These are phyloP conservation scores for Brachionus asplanchnoidis DNA, from an alignment of 1,140 invertebrate species.

Conservation along the genomic window DNA sequence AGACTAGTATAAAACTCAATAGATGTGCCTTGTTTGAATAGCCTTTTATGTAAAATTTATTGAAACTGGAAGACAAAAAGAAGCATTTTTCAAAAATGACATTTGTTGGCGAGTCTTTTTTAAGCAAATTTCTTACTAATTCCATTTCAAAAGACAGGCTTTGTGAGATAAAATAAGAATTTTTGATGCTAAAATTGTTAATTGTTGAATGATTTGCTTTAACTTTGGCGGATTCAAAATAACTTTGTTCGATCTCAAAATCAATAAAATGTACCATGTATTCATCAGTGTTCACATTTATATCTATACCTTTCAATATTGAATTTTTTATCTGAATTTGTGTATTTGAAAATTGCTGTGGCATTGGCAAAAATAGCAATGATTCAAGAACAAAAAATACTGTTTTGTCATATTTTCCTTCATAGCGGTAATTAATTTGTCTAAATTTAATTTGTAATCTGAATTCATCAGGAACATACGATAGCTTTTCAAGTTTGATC, in stretches of 20 bases:
- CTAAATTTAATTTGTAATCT: not conserved
- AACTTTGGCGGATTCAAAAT: not conserved
- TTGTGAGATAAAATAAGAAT: not conserved
- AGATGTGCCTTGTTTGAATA: not conserved
- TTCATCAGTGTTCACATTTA: not conserved
- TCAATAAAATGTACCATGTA: not conserved
- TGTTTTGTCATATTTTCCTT: not conserved
- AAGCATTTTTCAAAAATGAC: not conserved
- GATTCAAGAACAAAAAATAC: not conserved
- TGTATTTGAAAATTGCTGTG: not conserved
- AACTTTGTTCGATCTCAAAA: not conserved
- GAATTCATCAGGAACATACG: not conserved
- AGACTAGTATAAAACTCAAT: not conserved
- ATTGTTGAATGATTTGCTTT: not conserved
- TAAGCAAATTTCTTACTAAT: not conserved
- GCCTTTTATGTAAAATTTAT: not conserved
- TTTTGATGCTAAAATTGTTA: not conserved
- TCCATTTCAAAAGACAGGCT: not conserved
- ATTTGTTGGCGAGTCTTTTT: not conserved
- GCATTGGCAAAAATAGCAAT: not conserved
- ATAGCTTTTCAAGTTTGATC: not conserved
- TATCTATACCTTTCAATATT: not conserved
- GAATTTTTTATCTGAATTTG: not conserved
- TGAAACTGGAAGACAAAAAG: not conserved
- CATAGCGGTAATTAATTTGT: not conserved